Evolutionary conservation across 2,888 invertebrate species (phyloP), one percentile per base, ranked within the genome.

Genomic region (Ephialtes manifestator): DNA sequence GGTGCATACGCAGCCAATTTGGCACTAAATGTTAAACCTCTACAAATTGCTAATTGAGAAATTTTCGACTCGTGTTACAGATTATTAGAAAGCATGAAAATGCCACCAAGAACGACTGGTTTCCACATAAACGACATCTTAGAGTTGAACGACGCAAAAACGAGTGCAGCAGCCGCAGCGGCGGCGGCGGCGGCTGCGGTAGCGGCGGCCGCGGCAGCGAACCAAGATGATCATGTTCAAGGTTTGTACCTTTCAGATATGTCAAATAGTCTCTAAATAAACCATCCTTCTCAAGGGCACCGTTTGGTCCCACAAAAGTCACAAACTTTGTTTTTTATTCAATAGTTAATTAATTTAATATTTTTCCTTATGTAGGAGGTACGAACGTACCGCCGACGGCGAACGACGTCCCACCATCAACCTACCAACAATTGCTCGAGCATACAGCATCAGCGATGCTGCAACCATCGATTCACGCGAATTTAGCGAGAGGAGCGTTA

Each of bases 71-170:
- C 91, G 88, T 90, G 87, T 95, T 95, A 13, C 95, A 98, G 98
- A 92, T 95, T 98, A 84, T 94, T 98, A 93, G 98, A 98, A 93
- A 97, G 96, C 90, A 97, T 97, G 96, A 97, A 97, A 94, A 96
- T 97, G 95, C 97, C 97, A 0, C 97, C 97, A 91, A 95, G 97
- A 89, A 96, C 97, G 0, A 97, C 97, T 60, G 97, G 98, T 84
- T 99, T 99, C 94, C 98, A 98, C 92, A 98, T 99, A 91, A 97
- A 98, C 90, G 98, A 99, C 94, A 98, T 99, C 92, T 95, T 99
- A 91, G 98, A 99, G 90, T 95, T 99, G 90, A 98, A 98, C 91
- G 97, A 97, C 89, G 95, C 95, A 0, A 94, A 94, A 70, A 76
- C 85, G 24, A 85, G 58, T 58, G 85, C 85, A 24, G 85, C 85